phyloP scores from a whole-genome alignment of 2,888 invertebrate species.

The Thumatha senex region DNA sequence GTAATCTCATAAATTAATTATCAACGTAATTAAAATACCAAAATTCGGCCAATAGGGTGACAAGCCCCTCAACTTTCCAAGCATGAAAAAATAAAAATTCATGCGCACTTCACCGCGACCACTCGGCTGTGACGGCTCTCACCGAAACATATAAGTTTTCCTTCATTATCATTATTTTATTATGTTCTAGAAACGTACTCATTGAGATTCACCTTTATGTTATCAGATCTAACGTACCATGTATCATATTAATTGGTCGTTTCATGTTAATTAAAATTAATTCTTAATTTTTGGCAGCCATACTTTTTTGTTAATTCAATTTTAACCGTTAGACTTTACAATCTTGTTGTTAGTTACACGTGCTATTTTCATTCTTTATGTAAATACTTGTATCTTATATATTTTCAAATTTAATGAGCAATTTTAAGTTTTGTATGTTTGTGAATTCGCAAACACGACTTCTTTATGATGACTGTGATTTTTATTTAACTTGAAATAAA shows the following conservation, averaged over 20 bases:
- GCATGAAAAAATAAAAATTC: conserved; percentile 19
- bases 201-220: conserved; percentile 49
- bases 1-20: conserved; percentile 3
- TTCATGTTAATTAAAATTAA: conserved; percentile 56
- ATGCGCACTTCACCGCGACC: conserved; percentile 24
- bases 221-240: conserved; percentile 51
- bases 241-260: conserved; percentile 59
- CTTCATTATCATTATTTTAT: conserved; percentile 42
- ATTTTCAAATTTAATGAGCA: background rate
- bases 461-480: background rate
- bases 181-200: conserved; percentile 46
- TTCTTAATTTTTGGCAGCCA: conserved; percentile 43
- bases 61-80: conserved; percentile 24
- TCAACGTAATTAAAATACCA: conserved; percentile 11
- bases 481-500: background rate
- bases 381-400: conserved; percentile 7
- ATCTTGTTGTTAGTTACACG: conserved; percentile 37
- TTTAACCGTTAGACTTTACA: conserved; percentile 39
- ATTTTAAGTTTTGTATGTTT: background rate
- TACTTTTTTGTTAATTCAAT: conserved; percentile 37
- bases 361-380: conserved; percentile 12
- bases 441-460: background rate
- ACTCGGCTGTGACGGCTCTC: conserved; percentile 35
- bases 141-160: conserved; percentile 42
- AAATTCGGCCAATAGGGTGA: conserved; percentile 21